Evolutionary conservation across 1,140 invertebrate genomes (phyloP), one percentile per base, ranked within the genome.

Genomic region (Formica selysi): DNA sequence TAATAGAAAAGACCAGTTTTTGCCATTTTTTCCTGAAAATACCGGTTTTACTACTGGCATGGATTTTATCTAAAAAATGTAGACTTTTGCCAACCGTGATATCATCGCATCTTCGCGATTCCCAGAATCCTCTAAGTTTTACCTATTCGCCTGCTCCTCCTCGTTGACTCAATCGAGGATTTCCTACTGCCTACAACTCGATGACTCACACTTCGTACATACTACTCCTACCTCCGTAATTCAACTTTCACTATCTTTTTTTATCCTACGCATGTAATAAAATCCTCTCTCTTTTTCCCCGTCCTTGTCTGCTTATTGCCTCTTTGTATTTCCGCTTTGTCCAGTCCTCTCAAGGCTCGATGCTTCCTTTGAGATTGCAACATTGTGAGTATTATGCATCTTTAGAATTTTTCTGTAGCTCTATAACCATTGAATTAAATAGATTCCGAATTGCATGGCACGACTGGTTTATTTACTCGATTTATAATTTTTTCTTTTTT

Each of bases 201-300:
- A 89, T 92, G 91, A 91, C 62, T 92, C 91, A 91, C 85, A 91
- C 85, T 84, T 62, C 78, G 48, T 67, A 71, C 62, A 73, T 64
- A 38, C 57, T 78, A 67, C 67, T 89, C 57, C 78, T 85, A 85
- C 70, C 70, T 81, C 62, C 36, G 38, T 38, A 73, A 74, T 13
- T 59, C 36, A 84, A 84, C 86, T 80, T 79, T 90, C 61, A 51
- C 65, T 44, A 59, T 76, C 86, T 83, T n/a, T 54, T 22, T 65
- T 44, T 68, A 32, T 44, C 70, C 65, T 70, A 62, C 11, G 64
- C 59, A 3, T 22, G n/a, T 29, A 79, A 48, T 22, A 22, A 48
- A 36, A 11, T 48, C 26, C 41, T 65, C 41, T 32, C 26, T 65
- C 48, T 11, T 22, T 54, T 51, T 41, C 32, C 38, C 26, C 13